Evolutionary conservation across 2,797 vertebrate species (phyloP).

Genomic region (Tragelaphus eurycerus): DNA sequence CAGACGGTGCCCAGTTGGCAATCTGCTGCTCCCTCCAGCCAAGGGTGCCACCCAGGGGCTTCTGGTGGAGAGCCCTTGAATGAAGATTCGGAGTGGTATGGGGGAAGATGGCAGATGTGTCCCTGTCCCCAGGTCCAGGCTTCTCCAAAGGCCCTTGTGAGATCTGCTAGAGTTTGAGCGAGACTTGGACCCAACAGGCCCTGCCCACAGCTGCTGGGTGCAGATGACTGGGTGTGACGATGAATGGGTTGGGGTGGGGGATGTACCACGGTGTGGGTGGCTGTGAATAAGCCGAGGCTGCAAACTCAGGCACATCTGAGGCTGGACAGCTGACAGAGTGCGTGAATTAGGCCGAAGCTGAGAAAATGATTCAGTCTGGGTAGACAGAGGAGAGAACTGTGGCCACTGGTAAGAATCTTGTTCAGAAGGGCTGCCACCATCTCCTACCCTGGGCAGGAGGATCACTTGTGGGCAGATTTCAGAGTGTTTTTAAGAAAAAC

Average conservation of each 20-base stretch:
- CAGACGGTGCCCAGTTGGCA: not conserved
- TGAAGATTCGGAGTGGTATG: fast-evolving
- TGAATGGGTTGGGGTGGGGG: not conserved
- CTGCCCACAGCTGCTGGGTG: not conserved
- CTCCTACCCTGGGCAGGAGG: not conserved
- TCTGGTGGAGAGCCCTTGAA: not conserved
- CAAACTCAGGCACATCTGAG: not conserved
- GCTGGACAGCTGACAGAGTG: not conserved
- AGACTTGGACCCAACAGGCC: not conserved
- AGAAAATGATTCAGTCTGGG: not conserved
- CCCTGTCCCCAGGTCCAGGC: not conserved
- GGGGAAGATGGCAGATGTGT: not conserved
- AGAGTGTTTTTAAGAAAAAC: not conserved
- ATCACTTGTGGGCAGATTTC: too few species aligned
- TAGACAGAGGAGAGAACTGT: not conserved
- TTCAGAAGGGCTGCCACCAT: not conserved
- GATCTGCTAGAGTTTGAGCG: too few species aligned
- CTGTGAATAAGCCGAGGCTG: not conserved
- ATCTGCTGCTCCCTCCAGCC: not conserved
- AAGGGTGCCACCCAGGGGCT: not conserved
- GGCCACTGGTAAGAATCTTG: not conserved
- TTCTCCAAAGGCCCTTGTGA: not conserved
- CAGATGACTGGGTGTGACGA: not conserved
- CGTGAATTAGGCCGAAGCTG: not conserved
- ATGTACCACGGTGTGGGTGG: fast-evolving